Evolutionary conservation across 2,888 invertebrate species (phyloP).

Genomic region (Polydesmus complanatus): DNA sequence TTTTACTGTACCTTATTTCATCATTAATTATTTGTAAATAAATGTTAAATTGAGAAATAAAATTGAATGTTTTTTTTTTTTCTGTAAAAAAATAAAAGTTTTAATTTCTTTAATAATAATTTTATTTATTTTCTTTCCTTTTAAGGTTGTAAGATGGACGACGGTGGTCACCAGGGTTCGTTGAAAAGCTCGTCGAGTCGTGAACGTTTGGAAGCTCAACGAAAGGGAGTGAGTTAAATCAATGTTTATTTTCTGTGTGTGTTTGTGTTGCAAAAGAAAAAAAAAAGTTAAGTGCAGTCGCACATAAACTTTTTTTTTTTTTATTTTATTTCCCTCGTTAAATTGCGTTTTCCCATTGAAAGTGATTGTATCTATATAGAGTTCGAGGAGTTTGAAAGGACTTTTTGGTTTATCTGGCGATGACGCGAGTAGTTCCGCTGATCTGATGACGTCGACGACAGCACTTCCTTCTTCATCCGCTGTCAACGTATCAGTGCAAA

Average conservation of each 20-base stretch:
- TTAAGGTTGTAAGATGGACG: background rate
- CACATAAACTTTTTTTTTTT: background rate
- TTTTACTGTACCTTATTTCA: no score
- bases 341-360: background rate
- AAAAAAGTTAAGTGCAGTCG: no score
- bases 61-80: background rate
- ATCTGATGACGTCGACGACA: background rate
- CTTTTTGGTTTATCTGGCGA: conserved; percentile 8
- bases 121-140: background rate
- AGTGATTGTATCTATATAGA: background rate
- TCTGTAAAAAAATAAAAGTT: background rate
- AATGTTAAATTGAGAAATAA: no score
- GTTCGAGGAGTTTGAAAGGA: conserved; percentile 6
- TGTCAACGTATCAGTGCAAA: background rate
- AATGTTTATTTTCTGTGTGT: background rate
- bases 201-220: background rate
- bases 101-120: background rate
- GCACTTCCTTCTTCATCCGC: no score
- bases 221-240: background rate
- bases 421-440: conserved; percentile 1
- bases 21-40: no score
- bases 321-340: background rate
- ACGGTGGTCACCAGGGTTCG: background rate
- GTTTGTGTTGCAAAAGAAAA: no score
- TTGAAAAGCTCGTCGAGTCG: background rate